Conservation (phyloP, 2,113 vertebrate genomes). For the Tachuris rubrigastra region DNA sequence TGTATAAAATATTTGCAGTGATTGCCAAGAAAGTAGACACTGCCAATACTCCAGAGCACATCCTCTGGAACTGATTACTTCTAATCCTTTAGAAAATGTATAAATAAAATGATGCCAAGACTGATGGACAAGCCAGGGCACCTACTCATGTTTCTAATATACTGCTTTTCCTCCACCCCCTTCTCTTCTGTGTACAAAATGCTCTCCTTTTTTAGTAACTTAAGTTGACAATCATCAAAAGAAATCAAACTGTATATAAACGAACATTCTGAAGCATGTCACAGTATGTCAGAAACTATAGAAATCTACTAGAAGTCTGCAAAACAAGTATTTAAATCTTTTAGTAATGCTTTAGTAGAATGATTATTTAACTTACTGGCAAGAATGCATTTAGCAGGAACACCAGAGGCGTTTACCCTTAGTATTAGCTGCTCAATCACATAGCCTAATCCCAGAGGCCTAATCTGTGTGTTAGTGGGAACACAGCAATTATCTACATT, state of each 20-base stretch:
- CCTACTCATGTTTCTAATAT: constrained; percentile 75
- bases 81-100: constrained; percentile 72
- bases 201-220: constrained; percentile 67
- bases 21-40: constrained; percentile 69
- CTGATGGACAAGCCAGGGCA: constrained; percentile 67
- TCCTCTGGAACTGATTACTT: constrained; percentile 79
- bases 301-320: constrained; percentile 64
- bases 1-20: constrained; percentile 45
- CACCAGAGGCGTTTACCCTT: constrained; percentile 66
- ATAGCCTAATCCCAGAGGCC: constrained; percentile 59
- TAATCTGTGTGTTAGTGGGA: constrained; percentile 63
- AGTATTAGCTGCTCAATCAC: constrained; percentile 64
- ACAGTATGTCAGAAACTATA: constrained; percentile 65
- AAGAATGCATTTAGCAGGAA: constrained; percentile 66
- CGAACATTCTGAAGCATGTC: constrained; percentile 67
- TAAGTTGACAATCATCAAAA: constrained; percentile 76
- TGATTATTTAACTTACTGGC: constrained; percentile 62
- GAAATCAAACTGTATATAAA: constrained; percentile 72
- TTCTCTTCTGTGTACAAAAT: constrained; percentile 58
- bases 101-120: constrained; percentile 74
- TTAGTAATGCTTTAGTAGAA: constrained; percentile 40
- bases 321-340: constrained; percentile 64
- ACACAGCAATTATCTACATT: constrained; percentile 68
- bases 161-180: background rate
- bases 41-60: constrained; percentile 62